phyloP scores from a whole-genome alignment of 2,888 invertebrate species.

The Dyspetes luteomarginatus region DNA sequence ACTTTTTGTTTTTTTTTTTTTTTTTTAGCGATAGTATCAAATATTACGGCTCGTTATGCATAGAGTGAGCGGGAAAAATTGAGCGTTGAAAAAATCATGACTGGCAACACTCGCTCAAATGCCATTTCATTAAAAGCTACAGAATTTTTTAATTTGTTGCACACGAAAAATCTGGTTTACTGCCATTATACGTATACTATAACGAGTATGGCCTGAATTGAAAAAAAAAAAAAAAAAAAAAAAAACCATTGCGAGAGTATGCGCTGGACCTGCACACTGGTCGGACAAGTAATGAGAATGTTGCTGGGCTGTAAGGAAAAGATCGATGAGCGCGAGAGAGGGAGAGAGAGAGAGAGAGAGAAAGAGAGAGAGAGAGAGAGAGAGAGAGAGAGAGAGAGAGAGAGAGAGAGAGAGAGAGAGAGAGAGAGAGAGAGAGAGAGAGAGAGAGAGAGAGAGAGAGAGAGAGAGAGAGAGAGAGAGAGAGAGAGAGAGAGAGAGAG shows the following conservation, averaged over 20 bases:
- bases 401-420: too few relatives aligned
- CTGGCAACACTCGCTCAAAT: constrained; percentile 26
- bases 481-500: constrained; percentile 9
- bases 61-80: constrained; percentile 8
- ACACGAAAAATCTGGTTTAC: constrained; percentile 38
- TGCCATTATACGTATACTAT: constrained; percentile 24
- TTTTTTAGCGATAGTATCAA: not conserved
- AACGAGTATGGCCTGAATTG: constrained; percentile 44
- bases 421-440: constrained; percentile 26
- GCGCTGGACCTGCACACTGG: constrained; percentile 44
- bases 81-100: constrained; percentile 1
- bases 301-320: constrained; percentile 25
- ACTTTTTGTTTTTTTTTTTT: not conserved
- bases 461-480: not conserved
- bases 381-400: not conserved
- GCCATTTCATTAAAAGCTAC: constrained; percentile 29
- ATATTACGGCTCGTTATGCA: constrained; percentile 8
- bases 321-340: too few relatives aligned
- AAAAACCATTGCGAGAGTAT: constrained; percentile 32
- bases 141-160: constrained; percentile 43
- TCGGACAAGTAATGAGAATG: constrained; percentile 50
- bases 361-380: not conserved
- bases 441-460: constrained; percentile 6
- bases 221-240: constrained; percentile 30
- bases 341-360: not conserved